These are phyloP conservation scores for Sabellastarte sp. DNA, from an alignment of 2,888 invertebrate species.

Conservation along the genomic window DNA sequence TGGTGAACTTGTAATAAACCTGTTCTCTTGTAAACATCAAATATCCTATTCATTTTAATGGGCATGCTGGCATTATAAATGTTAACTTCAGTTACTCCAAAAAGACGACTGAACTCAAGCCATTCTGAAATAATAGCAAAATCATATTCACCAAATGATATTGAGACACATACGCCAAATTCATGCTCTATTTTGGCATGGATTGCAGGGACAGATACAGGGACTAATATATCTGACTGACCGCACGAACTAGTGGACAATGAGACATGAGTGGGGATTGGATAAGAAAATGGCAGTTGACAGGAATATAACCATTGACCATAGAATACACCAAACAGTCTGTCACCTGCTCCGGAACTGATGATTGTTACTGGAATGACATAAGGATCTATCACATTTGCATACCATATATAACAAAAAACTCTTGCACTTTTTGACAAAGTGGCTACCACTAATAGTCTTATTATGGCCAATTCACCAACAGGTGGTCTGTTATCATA, in stretches of 20 bases:
- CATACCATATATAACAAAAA: slow-evolving; percentile 29
- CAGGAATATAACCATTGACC: slow-evolving; percentile 21
- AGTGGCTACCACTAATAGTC: slow-evolving; percentile 14
- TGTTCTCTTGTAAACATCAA: slow-evolving; percentile 17
- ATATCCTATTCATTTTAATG: slow-evolving; percentile 10
- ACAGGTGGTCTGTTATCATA: slow-evolving; percentile 24
- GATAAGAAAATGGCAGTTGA: slow-evolving; percentile 8
- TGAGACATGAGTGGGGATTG: slow-evolving; percentile 25
- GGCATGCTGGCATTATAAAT: slow-evolving; percentile 23
- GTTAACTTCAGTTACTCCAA: slow-evolving; percentile 24
- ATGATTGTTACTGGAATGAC: slow-evolving; percentile 7
- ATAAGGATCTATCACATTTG: slow-evolving; percentile 10
- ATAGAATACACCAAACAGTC: slow-evolving; percentile 6
- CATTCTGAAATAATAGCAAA: slow-evolving; percentile 22
- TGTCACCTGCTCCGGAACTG: slow-evolving; percentile 16
- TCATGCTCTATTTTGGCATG: slow-evolving; percentile 16
- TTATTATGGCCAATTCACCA: slow-evolving; percentile 12
- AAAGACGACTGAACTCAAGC: slow-evolving; percentile 21
- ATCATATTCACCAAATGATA: slow-evolving; percentile 16
- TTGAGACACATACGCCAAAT: slow-evolving; percentile 29
- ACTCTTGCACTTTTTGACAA: neutral
- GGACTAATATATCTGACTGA: slow-evolving; percentile 11
- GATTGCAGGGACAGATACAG: slow-evolving; percentile 8
- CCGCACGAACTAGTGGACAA: slow-evolving; percentile 20
- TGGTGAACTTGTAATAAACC: slow-evolving; percentile 16